Percentiles rank a stretch among this genome's conserved stretches.
These are phyloP conservation scores for Melinaea menophilus DNA, from an alignment of 2,888 invertebrate species.

Conservation along the genomic window DNA sequence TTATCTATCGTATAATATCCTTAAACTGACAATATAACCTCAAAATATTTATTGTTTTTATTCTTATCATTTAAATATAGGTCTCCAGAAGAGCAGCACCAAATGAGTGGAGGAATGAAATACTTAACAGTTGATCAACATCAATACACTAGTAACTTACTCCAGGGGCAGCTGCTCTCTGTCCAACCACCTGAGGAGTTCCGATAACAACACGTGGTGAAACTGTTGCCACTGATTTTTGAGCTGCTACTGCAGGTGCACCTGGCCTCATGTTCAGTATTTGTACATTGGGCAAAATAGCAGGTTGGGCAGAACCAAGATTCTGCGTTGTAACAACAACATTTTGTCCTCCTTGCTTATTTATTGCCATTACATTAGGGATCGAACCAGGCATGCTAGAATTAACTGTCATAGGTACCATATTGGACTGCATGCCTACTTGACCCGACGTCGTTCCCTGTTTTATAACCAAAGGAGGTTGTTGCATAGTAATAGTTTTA, in stretches of 20 bases:
- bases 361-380: slow-evolving; percentile 81
- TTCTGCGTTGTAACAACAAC: slow-evolving; percentile 79
- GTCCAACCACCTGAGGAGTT: slow-evolving; percentile 88
- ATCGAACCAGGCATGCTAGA: slow-evolving; percentile 78
- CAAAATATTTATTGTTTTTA: too few species aligned
- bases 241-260: slow-evolving; percentile 81
- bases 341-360: slow-evolving; percentile 76
- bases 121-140: slow-evolving; percentile 12
- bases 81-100: slow-evolving; percentile 17
- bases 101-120: slow-evolving; percentile 11
- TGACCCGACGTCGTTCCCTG: slow-evolving; percentile 56
- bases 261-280: slow-evolving; percentile 90
- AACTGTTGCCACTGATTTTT: slow-evolving; percentile 87
- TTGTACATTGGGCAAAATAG: slow-evolving; percentile 86
- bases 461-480: slow-evolving; percentile 70
- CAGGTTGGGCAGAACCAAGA: slow-evolving; percentile 80
- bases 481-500: slow-evolving; percentile 59
- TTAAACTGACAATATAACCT: too few species aligned
- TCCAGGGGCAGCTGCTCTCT: slow-evolving; percentile 88
- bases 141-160: slow-evolving; percentile 66
- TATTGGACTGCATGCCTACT: slow-evolving; percentile 72
- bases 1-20: too few species aligned
- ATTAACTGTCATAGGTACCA: slow-evolving; percentile 81
- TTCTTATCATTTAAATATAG: slow-evolving; percentile 13
- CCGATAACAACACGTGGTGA: slow-evolving; percentile 91